Evolutionary conservation across 2,888 invertebrate genomes (phyloP).

Genomic region (Erebia aethiops): DNA sequence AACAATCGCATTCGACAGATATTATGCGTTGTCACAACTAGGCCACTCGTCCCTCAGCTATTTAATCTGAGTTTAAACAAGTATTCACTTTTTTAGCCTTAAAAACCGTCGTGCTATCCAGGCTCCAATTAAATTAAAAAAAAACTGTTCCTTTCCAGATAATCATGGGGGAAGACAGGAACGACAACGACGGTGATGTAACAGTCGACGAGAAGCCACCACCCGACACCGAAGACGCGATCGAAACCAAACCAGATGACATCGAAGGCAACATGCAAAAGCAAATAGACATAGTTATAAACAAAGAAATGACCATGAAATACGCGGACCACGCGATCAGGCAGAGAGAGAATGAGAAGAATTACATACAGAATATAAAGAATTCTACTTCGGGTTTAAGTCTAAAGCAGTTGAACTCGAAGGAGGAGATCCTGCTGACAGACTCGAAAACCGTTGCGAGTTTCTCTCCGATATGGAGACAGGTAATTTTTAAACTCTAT

Average conservation of each 20-base stretch:
- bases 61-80: too few species aligned
- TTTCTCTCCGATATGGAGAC: slow-evolving; percentile 76
- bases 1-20: too few species aligned
- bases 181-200: slow-evolving; percentile 38
- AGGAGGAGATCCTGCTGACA: slow-evolving; percentile 57
- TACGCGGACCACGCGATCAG: slow-evolving; percentile 38
- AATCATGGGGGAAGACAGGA: slow-evolving; percentile 45
- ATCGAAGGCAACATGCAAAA: slow-evolving; percentile 40
- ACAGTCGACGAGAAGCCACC: neutral
- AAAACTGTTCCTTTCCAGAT: slow-evolving; percentile 39
- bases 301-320: slow-evolving; percentile 37
- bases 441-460: slow-evolving; percentile 66
- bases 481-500: slow-evolving; percentile 53
- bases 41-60: too few species aligned
- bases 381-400: slow-evolving; percentile 56
- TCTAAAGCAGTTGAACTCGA: slow-evolving; percentile 47
- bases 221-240: slow-evolving; percentile 22
- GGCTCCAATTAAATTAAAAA: neutral
- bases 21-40: too few species aligned
- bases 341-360: slow-evolving; percentile 44
- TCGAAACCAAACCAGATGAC: slow-evolving; percentile 25
- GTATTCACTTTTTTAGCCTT: too few species aligned
- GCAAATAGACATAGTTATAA: slow-evolving; percentile 35
- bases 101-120: too few species aligned
- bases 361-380: slow-evolving; percentile 65